phyloP scores from a whole-genome alignment of 1,140 invertebrate genomes.

The Anastrepha obliqua region DNA sequence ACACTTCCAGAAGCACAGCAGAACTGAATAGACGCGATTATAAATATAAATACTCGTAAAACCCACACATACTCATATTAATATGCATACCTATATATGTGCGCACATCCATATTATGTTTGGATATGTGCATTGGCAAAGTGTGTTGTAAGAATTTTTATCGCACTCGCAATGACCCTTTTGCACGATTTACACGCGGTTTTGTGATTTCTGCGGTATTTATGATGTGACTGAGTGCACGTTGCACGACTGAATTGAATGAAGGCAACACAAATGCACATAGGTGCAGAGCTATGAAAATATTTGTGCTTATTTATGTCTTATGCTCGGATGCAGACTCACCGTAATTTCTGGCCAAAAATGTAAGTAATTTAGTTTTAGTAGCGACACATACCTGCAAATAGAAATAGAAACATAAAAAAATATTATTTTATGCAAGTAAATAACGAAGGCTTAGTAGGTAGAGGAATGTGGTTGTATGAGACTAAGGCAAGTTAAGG shows the following conservation, averaged over 20 bases:
- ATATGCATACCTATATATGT: neutral
- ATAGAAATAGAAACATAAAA: neutral
- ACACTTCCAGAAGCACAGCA: neutral
- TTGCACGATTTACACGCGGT: conserved; percentile 34
- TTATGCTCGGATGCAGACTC: conserved; percentile 10
- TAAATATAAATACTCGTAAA: conserved; percentile 23
- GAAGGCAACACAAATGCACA: neutral
- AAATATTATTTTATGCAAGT: conserved; percentile 3
- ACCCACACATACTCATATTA: neutral
- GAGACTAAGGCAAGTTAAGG: neutral
- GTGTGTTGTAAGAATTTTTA: conserved; percentile 41
- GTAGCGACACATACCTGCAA: conserved; percentile 26
- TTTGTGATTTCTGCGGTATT: conserved; percentile 13
- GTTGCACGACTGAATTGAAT: conserved; percentile 3
- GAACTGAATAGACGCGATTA: neutral
- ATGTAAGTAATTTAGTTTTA: neutral
- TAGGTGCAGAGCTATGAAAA: neutral
- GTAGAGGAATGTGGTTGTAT: neutral
- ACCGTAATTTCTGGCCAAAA: conserved; percentile 36
- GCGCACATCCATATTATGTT: neutral
- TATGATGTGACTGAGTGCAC: conserved; percentile 45
- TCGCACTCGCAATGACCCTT: conserved; percentile 34
- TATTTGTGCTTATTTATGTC: conserved; percentile 19
- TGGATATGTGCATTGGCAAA: neutral
- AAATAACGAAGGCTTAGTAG: neutral